Evolutionary conservation across 2,113 vertebrate species (phyloP), one percentile per base, ranked within the genome.

Genomic region (Centrocercus urophasianus): DNA sequence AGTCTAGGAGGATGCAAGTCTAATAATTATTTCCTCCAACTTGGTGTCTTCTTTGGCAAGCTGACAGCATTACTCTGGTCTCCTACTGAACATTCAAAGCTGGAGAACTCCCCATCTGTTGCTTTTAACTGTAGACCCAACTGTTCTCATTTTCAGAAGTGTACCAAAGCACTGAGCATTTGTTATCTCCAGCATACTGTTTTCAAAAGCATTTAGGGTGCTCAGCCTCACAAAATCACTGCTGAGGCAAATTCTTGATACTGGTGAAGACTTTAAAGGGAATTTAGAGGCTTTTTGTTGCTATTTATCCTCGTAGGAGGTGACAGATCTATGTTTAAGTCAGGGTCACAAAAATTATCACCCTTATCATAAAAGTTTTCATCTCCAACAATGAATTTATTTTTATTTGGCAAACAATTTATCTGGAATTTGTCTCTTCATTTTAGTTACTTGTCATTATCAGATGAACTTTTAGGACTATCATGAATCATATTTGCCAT

Each of bases 91-190:
- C 42, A 27, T 54, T 91, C 71, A 85, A 93, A 89, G 84, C 88
- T 74, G 89, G 81, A 96, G 84, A 77, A 93, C 60, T 89, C 65
- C 82, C 93, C 93, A 83, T 96, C 95, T 96, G 93, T 91, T 93
- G 89, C 87, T 85, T 38, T 73, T 94, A 92, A 69, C 84, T 95
- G 67, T 71, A 79, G 83, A 83, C 64, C 93, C 94, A 96, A 96
- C 75, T 93, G 94, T 93, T 93, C 89, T 47, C 71, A 64, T 93
- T 94, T 89, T 77, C 82, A 74, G 34, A 34, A 95, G 17, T 14
- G 22, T 87, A 88, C 91, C 91, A 95, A 89, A 80, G 65, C 72
- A 83, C 8, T 91, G 95, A 95, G 64, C 32, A 40, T 85, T 85
- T 91, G 32, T 89, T 91, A 64, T 45, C 85, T 74, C 42, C 65